Conservation (phyloP, 2,113 vertebrate genomes). For the Ailurus styani region DNA sequence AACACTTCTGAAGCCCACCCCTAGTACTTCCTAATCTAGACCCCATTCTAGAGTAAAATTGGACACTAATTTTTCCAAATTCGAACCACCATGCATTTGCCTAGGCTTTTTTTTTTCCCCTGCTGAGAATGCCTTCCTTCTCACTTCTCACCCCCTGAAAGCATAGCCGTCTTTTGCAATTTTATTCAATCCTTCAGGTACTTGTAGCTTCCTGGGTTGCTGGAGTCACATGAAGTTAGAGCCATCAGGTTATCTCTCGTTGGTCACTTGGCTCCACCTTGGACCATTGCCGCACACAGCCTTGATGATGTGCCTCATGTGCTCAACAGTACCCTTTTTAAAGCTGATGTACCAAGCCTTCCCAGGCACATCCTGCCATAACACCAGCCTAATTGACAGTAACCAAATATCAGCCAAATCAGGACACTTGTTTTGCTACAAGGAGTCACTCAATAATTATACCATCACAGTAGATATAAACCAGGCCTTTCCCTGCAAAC, state of each 20-base stretch:
- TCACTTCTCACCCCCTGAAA: neutral
- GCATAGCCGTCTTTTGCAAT: neutral
- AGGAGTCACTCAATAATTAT: neutral
- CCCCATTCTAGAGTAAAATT: neutral
- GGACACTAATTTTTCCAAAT: neutral
- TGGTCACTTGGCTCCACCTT: neutral
- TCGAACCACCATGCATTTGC: neutral
- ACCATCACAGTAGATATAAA: neutral
- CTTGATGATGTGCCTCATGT: accelerated
- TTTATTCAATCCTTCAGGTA: neutral
- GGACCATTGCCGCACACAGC: neutral
- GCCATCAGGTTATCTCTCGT: neutral
- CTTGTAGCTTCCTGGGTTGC: neutral
- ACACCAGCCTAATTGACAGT: neutral
- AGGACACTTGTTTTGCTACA: neutral
- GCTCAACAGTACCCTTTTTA: neutral
- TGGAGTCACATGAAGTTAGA: neutral
- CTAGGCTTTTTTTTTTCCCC: neutral
- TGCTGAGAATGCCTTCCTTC: neutral
- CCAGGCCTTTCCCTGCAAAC: neutral
- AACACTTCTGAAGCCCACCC: neutral
- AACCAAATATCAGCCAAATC: too few relatives aligned
- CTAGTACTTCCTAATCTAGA: neutral
- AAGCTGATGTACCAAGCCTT: neutral
- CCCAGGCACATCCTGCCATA: neutral